Evolutionary conservation across 2,113 vertebrate genomes (phyloP).

Genomic region (Electrona antarctica): DNA sequence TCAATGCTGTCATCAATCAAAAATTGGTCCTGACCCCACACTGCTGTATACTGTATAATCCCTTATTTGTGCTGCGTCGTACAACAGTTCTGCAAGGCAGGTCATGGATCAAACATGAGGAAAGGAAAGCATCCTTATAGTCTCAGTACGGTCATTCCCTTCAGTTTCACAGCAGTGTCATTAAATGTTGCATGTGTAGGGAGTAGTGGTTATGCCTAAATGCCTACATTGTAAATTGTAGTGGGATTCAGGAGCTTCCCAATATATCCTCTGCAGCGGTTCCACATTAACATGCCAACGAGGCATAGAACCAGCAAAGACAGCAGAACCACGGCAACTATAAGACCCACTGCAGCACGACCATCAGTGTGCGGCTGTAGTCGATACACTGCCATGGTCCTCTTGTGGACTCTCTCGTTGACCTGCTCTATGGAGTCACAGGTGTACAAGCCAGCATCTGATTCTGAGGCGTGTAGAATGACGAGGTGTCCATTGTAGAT

Average conservation of each 20-base stretch:
- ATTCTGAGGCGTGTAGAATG: conserved; percentile 57
- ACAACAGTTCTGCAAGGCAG: too few relatives aligned
- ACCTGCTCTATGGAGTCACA: conserved; percentile 69
- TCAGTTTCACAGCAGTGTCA: conserved; percentile 54
- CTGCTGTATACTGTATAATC: too few relatives aligned
- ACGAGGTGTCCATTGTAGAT: conserved; percentile 65
- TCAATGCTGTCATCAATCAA: too few relatives aligned
- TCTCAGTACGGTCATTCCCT: conserved; percentile 61
- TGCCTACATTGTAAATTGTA: too few relatives aligned
- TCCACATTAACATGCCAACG: conserved; percentile 64
- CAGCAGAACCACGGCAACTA: conserved; percentile 62
- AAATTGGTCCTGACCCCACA: too few relatives aligned
- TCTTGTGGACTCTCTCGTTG: conserved; percentile 48
- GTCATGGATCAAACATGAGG: too few relatives aligned
- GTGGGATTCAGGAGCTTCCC: conserved; percentile 47
- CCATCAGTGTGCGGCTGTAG: conserved; percentile 44
- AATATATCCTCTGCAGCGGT: conserved; percentile 51
- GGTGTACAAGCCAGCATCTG: conserved; percentile 66
- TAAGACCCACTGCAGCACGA: too few relatives aligned
- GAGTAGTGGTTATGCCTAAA: too few relatives aligned
- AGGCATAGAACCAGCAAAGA: conserved; percentile 63
- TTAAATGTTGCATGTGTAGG: conserved; percentile 66
- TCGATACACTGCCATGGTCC: conserved; percentile 54
- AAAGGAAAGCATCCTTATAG: too few relatives aligned
- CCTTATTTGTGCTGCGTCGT: too few relatives aligned